Evolutionary conservation across 2,797 vertebrate species (phyloP).

Genomic region (Tokudaia muenninki): DNA sequence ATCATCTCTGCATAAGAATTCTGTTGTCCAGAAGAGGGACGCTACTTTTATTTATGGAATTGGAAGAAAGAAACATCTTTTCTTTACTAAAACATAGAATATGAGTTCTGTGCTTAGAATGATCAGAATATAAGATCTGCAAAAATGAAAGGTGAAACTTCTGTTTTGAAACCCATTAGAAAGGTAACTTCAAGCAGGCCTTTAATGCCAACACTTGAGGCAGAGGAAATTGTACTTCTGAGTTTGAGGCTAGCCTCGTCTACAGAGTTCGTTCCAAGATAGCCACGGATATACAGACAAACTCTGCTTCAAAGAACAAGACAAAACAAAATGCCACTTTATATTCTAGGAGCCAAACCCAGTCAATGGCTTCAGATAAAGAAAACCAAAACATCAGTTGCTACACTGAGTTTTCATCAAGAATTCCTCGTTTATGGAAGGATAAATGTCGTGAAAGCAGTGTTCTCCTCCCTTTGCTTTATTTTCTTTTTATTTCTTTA

Average conservation of each 20-base stretch:
- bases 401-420: background rate
- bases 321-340: background rate
- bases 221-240: background rate
- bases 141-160: conserved; percentile 7
- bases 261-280: background rate
- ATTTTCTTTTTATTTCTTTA: conserved; percentile 1
- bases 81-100: background rate
- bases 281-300: background rate
- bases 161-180: conserved; percentile 10
- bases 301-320: background rate
- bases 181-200: background rate
- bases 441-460: background rate
- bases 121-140: conserved; percentile 1
- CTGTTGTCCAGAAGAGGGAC: background rate
- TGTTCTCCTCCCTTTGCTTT: background rate
- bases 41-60: background rate
- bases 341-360: background rate
- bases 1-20: background rate
- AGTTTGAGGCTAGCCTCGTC: background rate
- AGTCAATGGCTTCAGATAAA: background rate
- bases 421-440: background rate
- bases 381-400: background rate
- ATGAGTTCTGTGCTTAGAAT: background rate
- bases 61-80: conserved; percentile 9
- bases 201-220: background rate